Evolutionary conservation across 2,797 vertebrate species (phyloP).

Genomic region (Triplophysa yarkandensis): DNA sequence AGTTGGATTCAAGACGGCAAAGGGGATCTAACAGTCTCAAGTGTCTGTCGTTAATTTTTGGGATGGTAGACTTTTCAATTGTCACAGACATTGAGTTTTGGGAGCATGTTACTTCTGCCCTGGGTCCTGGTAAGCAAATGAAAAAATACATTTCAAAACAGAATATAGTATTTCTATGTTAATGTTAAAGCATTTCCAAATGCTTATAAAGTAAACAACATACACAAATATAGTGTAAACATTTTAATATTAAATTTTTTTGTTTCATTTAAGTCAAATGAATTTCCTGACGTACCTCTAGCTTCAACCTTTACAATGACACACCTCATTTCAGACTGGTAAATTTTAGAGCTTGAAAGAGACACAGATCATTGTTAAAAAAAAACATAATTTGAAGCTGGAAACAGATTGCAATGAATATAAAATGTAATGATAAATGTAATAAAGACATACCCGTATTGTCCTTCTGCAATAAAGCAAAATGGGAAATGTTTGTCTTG

Average conservation of each 20-base stretch:
- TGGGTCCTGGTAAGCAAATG: background rate
- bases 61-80: conserved; percentile 52
- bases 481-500: conserved; percentile 56
- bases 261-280: too few species aligned
- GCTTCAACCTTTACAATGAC: conserved; percentile 12
- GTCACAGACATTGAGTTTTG: conserved; percentile 58
- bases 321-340: conserved; percentile 39
- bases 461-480: conserved; percentile 62
- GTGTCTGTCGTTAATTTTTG: conserved; percentile 44
- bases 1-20: conserved; percentile 61
- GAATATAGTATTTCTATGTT: too few species aligned
- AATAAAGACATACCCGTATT: conserved; percentile 44
- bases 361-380: background rate
- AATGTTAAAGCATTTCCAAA: too few species aligned
- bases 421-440: too few species aligned
- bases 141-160: background rate
- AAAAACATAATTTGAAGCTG: background rate
- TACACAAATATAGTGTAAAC: too few species aligned
- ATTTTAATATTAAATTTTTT: too few species aligned
- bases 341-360: conserved; percentile 19
- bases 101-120: conserved; percentile 55
- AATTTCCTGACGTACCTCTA: background rate
- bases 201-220: too few species aligned
- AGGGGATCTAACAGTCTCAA: conserved; percentile 56
- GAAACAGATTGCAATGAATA: background rate